A percentile compares a stretch with the other conserved stretches of the same genome.
Conservation (phyloP, 2,888 invertebrate species). For the Xestia c-nigrum region DNA sequence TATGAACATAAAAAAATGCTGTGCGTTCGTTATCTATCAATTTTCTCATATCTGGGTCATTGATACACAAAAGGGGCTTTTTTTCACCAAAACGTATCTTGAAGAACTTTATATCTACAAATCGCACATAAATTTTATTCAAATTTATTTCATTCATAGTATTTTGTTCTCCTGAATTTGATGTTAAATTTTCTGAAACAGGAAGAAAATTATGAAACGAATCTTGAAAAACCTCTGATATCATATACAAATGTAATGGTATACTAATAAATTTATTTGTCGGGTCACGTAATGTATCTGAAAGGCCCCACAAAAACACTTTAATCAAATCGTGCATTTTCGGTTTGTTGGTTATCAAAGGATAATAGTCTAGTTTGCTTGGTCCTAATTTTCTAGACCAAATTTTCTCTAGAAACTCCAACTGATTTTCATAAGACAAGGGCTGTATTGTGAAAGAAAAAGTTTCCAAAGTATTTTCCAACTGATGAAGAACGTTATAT, state of each 20-base stretch:
- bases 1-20: slow-evolving; percentile 46
- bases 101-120: slow-evolving; percentile 58
- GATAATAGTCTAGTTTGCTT: slow-evolving; percentile 28
- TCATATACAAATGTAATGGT: slow-evolving; percentile 61
- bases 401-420: slow-evolving; percentile 41
- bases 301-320: slow-evolving; percentile 38
- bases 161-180: slow-evolving; percentile 17
- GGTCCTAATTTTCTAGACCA: slow-evolving; percentile 37
- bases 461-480: slow-evolving; percentile 58
- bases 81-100: slow-evolving; percentile 63
- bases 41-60: slow-evolving; percentile 55
- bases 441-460: slow-evolving; percentile 58
- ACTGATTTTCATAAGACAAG: slow-evolving; percentile 48
- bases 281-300: slow-evolving; percentile 21
- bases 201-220: slow-evolving; percentile 39
- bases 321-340: slow-evolving; percentile 7
- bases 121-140: slow-evolving; percentile 48
- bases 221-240: slow-evolving; percentile 54
- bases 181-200: slow-evolving; percentile 3
- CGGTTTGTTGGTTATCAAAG: slow-evolving; percentile 19
- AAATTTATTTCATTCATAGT: slow-evolving; percentile 43
- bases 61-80: slow-evolving; percentile 45
- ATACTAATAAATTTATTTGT: slow-evolving; percentile 51
- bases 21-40: slow-evolving; percentile 51
- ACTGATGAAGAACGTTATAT: slow-evolving; percentile 50